Evolutionary conservation across 2,888 invertebrate genomes (phyloP).

Genomic region (Lymantria dispar): DNA sequence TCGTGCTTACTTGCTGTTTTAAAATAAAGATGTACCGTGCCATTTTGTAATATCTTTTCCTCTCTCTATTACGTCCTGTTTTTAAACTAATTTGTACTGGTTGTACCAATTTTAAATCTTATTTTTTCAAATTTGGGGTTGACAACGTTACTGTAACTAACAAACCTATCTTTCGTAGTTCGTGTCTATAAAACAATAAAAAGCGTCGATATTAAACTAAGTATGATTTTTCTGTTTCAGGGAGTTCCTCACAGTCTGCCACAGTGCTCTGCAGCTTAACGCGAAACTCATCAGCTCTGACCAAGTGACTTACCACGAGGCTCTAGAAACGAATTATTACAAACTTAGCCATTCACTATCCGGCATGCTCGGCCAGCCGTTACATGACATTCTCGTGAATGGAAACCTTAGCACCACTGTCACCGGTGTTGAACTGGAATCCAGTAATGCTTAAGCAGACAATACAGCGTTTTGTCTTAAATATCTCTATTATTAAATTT

Average conservation of each 20-base stretch:
- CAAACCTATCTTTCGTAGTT: no score
- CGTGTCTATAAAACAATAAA: no score
- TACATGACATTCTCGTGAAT: conserved; percentile 85
- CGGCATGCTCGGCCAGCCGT: conserved; percentile 87
- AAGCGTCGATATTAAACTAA: no score
- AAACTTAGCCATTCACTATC: conserved; percentile 91
- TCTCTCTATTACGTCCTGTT: no score
- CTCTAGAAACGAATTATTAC: conserved; percentile 92
- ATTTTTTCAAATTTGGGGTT: no score
- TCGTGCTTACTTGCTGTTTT: no score
- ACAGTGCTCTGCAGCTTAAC: conserved; percentile 94
- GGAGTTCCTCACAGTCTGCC: conserved; percentile 95
- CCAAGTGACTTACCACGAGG: conserved; percentile 96
- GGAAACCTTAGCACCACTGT: conserved; percentile 91
- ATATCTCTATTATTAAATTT: not conserved
- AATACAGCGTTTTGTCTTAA: not conserved
- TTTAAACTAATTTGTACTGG: no score
- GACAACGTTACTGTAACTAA: no score
- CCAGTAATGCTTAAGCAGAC: conserved; percentile 87
- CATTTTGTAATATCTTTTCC: no score
- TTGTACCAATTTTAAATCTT: no score
- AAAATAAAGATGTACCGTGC: no score
- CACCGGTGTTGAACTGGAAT: conserved; percentile 90
- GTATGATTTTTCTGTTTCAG: conserved; percentile 77
- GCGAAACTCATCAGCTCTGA: conserved; percentile 93